Evolutionary conservation across 2,113 vertebrate species (phyloP).

Genomic region (Pseudopodoces humilis): DNA sequence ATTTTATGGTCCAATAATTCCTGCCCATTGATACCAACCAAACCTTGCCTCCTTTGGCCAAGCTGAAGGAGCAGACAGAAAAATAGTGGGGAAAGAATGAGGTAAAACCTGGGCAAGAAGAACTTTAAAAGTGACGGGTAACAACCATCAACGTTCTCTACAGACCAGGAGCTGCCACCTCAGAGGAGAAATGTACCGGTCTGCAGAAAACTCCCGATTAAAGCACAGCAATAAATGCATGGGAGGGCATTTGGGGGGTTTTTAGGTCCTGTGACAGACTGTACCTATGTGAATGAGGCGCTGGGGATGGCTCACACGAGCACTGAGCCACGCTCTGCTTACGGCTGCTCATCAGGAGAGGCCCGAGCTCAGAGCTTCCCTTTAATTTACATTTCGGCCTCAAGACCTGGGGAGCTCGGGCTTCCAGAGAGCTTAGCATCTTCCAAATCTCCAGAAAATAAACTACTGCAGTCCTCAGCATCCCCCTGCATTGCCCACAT

Average conservation of each 20-base stretch:
- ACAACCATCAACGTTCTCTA: fast-evolving
- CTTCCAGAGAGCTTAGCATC: neutral
- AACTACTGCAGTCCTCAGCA: neutral
- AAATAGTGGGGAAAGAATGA: fast-evolving
- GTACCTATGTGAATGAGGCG: fast-evolving
- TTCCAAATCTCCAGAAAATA: neutral
- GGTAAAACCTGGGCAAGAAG: neutral
- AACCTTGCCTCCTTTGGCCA: neutral
- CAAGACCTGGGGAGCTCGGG: neutral
- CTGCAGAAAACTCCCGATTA: fast-evolving
- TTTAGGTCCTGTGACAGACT: neutral
- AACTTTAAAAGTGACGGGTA: neutral
- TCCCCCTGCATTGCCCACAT: fast-evolving
- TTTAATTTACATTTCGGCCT: neutral
- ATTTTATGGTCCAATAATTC: fast-evolving
- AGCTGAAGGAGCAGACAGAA: neutral
- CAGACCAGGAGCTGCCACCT: neutral
- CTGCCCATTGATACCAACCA: fast-evolving
- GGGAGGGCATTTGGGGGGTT: fast-evolving
- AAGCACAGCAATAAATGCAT: fast-evolving
- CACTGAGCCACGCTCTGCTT: fast-evolving
- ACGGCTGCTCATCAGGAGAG: fast-evolving
- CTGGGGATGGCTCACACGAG: neutral
- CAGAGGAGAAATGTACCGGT: fast-evolving
- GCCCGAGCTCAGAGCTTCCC: neutral